These are phyloP conservation scores for Caenorhabditis wallacei DNA, from an alignment of 2,888 invertebrate genomes.

Conservation along the genomic window DNA sequence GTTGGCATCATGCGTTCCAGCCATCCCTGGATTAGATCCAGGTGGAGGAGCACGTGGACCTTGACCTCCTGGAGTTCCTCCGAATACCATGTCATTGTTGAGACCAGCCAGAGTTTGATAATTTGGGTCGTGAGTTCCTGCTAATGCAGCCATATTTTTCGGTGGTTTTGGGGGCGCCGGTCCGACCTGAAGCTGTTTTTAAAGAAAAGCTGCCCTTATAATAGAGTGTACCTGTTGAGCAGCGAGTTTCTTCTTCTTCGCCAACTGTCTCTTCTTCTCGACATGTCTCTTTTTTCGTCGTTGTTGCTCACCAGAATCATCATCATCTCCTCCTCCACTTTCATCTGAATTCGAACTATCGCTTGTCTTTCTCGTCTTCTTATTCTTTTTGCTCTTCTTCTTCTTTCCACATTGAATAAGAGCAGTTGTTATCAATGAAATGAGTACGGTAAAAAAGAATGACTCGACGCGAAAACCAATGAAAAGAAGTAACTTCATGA, in stretches of 20 bases:
- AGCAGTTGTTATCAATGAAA: background rate
- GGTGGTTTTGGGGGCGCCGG: conserved; percentile 15
- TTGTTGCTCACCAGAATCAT: background rate
- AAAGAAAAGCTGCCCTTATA: no score
- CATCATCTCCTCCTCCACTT: conserved; percentile 8
- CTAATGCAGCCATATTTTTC: conserved; percentile 40
- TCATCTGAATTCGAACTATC: conserved; percentile 17
- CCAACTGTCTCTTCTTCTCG: conserved; percentile 12
- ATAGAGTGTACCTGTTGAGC: background rate
- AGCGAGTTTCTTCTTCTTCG: conserved; percentile 4
- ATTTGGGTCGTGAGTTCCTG: conserved; percentile 24
- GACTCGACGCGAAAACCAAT: conserved; percentile 8
- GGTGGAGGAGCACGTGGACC: conserved; percentile 37
- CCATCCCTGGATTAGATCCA: conserved; percentile 43
- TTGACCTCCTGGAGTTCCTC: background rate
- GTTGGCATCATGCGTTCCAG: conserved; percentile 33
- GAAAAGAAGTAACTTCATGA: conserved; percentile 18
- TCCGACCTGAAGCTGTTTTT: no score
- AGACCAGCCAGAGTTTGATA: conserved; percentile 38
- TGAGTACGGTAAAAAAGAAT: background rate
- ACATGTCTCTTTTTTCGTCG: background rate
- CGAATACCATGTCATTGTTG: conserved; percentile 29
- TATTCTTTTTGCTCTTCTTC: conserved; percentile 15
- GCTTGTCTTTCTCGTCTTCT: conserved; percentile 2
- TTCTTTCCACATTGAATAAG: conserved; percentile 12